A percentile compares a stretch with the other conserved stretches of the same genome.
These are phyloP conservation scores for Gallinago jamesoni DNA, from an alignment of 2,113 vertebrate species.

Conservation along the genomic window DNA sequence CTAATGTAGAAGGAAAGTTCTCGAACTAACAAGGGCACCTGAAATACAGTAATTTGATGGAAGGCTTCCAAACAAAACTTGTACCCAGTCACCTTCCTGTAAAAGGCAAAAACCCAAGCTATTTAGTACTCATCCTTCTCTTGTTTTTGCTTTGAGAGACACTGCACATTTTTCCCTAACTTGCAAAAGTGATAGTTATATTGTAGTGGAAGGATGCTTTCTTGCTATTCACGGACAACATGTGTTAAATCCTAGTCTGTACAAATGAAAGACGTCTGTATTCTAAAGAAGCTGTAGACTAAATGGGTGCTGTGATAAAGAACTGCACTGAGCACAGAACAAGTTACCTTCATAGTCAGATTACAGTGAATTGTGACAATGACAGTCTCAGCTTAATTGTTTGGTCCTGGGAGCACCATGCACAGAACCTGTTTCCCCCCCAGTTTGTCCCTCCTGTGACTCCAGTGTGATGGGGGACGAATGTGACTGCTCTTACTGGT, in stretches of 20 bases:
- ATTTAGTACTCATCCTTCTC: not conserved
- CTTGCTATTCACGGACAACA: not conserved
- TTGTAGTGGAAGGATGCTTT: not conserved
- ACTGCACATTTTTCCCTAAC: not conserved
- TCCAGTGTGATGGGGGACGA: not conserved
- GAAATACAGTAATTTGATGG: not conserved
- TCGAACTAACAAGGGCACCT: not conserved
- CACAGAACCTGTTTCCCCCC: not conserved
- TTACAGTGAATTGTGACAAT: not conserved
- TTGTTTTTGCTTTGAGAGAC: not conserved
- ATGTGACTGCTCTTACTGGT: not conserved
- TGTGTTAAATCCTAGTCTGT: not conserved
- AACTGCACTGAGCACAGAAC: not conserved
- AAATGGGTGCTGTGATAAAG: not conserved
- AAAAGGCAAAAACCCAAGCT: not conserved
- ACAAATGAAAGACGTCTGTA: not conserved
- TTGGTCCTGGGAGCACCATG: not conserved
- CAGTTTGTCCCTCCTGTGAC: not conserved
- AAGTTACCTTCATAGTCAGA: not conserved
- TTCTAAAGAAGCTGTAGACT: not conserved
- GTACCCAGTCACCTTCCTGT: not conserved
- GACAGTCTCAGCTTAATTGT: not conserved
- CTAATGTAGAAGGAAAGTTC: not conserved
- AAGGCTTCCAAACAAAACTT: not conserved
- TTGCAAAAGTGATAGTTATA: rapidly evolving